Percentiles rank a stretch among this genome's conserved stretches.
phyloP scores from a whole-genome alignment of 2,888 invertebrate species.

The Drosophila kuntzei region DNA sequence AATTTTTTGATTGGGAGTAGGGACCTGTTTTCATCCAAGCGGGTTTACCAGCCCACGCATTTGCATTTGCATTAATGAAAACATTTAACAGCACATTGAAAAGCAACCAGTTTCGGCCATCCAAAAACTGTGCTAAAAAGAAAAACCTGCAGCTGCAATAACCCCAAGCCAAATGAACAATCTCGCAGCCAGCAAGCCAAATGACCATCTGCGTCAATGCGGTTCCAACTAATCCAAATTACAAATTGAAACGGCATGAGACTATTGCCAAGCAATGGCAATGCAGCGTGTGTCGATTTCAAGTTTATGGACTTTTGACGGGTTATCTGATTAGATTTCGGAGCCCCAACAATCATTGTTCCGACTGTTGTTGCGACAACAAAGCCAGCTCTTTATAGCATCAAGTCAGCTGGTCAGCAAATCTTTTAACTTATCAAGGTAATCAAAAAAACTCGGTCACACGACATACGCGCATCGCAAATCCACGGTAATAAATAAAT shows the following conservation, averaged over 20 bases:
- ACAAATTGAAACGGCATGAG: neutral
- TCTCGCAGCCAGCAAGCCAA: neutral
- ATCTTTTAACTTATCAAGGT: slow-evolving; percentile 25
- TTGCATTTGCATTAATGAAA: slow-evolving; percentile 57
- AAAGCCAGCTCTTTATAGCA: slow-evolving; percentile 27
- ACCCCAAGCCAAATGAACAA: slow-evolving; percentile 4
- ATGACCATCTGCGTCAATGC: neutral
- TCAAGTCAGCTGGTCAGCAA: slow-evolving; percentile 27
- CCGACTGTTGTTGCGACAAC: slow-evolving; percentile 32
- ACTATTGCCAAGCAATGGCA: slow-evolving; percentile 20
- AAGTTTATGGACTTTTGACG: slow-evolving; percentile 57
- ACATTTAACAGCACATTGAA: slow-evolving; percentile 50
- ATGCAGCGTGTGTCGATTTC: slow-evolving; percentile 33
- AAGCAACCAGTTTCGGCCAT: slow-evolving; percentile 55
- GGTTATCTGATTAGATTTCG: slow-evolving; percentile 48
- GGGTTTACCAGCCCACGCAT: slow-evolving; percentile 57
- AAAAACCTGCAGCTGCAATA: slow-evolving; percentile 52
- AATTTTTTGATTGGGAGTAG: slow-evolving; percentile 12
- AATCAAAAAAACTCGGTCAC: slow-evolving; percentile 33
- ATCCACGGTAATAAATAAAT: slow-evolving; percentile 1
- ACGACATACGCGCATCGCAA: slow-evolving; percentile 12
- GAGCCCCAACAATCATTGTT: slow-evolving; percentile 12
- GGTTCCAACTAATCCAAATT: slow-evolving; percentile 3
- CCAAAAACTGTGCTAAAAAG: slow-evolving; percentile 54
- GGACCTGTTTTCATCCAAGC: slow-evolving; percentile 53